Base-by-base conservation (phyloP, 2,797 vertebrate genomes). In the Serranus cabrilla region DNA sequence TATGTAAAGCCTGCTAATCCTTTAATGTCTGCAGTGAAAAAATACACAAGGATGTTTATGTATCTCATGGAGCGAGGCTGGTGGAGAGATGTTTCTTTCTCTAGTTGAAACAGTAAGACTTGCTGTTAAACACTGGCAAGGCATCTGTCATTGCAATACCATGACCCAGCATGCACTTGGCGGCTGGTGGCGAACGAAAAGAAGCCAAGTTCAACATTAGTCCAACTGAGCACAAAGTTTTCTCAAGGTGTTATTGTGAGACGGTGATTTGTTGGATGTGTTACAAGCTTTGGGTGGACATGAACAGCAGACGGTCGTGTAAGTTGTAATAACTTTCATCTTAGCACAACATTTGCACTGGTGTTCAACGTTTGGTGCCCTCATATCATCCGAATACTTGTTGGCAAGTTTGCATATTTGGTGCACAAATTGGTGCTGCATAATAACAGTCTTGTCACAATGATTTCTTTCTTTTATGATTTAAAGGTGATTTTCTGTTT, bases 201-300 rank as follows among this genome's bases (percentile, higher is more conserved):
- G 25, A 69, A 18, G 75, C 85, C 85, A 89, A 87, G 58, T 85
- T 74, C 78, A 88, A 82, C 83, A 85, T 84, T 77, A 72, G 75
- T 78, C 64, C 67, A 76, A 65, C 37, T 3, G 27, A 77, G 25
- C 49, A 34, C 21, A 64, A 61, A 43, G 23, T 77, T 85, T 87
- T 74, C 46, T 70, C 52, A 68, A 67, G 56, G 40, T 70, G 63
- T 73, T 80, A 57, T 64, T 25, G 14, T 52, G 21, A 76, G 34
- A 40, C n/a, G 47, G 59, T 50, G 57, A 68, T 79, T 76, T 81
- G 52, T 65, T 76, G 49, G 63, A 75, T 64, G 56, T 71, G 52
- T 84, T 70, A 46, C 75, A 74, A 52, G 66, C 21, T 67, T 66
- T 74, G 70, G 27, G 60, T 51, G 5, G 58, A 75, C 57, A 23